These are phyloP conservation scores for Hylia prasina DNA, from an alignment of 2,113 vertebrate genomes.

Conservation along the genomic window DNA sequence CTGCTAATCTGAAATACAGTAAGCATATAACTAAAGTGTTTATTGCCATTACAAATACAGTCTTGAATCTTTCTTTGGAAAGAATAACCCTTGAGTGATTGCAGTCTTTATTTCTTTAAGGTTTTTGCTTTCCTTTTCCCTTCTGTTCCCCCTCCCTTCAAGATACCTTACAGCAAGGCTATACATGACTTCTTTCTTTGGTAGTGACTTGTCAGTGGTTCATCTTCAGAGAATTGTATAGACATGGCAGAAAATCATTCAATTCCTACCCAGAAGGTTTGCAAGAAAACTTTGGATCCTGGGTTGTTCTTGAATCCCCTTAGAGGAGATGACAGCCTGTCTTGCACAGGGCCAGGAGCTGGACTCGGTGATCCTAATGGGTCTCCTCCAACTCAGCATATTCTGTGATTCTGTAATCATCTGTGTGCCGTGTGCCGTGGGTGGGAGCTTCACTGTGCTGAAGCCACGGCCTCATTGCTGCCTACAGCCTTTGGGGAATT, in stretches of 20 bases:
- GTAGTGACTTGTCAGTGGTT: neutral
- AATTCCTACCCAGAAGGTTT: neutral
- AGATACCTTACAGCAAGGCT: neutral
- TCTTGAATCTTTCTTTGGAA: neutral
- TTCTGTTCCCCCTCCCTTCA: neutral
- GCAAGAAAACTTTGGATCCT: neutral
- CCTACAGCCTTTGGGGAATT: neutral
- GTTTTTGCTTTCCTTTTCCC: neutral
- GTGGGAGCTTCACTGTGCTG: neutral
- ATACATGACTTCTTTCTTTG: neutral
- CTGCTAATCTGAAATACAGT: constrained; percentile 48
- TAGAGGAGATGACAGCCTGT: neutral
- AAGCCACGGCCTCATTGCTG: rapidly evolving
- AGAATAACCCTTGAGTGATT: neutral
- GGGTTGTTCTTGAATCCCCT: neutral
- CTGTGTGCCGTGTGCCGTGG: neutral
- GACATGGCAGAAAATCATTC: neutral
- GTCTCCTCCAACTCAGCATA: neutral
- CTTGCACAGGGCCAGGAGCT: neutral
- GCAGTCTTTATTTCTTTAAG: neutral
- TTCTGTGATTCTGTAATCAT: neutral
- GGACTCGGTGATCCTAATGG: neutral
- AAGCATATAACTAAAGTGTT: neutral
- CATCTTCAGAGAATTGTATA: neutral
- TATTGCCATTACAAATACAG: constrained; percentile 18